Conservation (phyloP, 2,888 invertebrate species). For the Nomada fucata region DNA sequence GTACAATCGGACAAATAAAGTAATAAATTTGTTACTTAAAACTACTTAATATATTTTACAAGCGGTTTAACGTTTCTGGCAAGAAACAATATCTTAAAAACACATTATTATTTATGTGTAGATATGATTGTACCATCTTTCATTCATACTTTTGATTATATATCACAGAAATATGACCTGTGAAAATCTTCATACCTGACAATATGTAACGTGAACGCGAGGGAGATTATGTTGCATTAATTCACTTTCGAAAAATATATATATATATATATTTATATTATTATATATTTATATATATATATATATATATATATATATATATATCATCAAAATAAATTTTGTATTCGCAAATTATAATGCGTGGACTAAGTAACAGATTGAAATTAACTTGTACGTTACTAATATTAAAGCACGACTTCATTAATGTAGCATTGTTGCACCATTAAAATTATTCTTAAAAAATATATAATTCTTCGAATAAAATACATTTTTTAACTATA, state of each 20-base stretch:
- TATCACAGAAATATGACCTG: constrained; percentile 45
- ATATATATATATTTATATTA: constrained; percentile 18
- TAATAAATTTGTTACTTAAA: constrained; percentile 43
- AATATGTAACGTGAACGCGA: constrained; percentile 49
- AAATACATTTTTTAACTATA: constrained; percentile 23
- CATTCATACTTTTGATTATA: constrained; percentile 52
- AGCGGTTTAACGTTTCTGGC: constrained; percentile 39
- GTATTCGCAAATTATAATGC: constrained; percentile 37
- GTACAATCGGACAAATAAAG: constrained; percentile 31
- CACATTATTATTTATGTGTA: constrained; percentile 29
- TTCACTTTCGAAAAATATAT: constrained; percentile 29
- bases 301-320: constrained; percentile 23
- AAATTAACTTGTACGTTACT: constrained; percentile 31
- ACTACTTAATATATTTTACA: constrained; percentile 42
- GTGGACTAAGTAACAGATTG: constrained; percentile 21
- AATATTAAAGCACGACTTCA: constrained; percentile 45
- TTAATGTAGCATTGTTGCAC: constrained; percentile 29
- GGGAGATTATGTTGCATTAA: constrained; percentile 42
- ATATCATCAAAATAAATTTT: constrained; percentile 50
- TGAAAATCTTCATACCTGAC: constrained; percentile 62
- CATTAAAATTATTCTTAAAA: constrained; percentile 25
- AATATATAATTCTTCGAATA: constrained; percentile 17
- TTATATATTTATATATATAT: constrained; percentile 26
- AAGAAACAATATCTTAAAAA: constrained; percentile 26
- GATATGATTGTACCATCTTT: constrained; percentile 29